phyloP scores from a whole-genome alignment of 2,113 vertebrate genomes.

The Cinclus mexicanus region DNA sequence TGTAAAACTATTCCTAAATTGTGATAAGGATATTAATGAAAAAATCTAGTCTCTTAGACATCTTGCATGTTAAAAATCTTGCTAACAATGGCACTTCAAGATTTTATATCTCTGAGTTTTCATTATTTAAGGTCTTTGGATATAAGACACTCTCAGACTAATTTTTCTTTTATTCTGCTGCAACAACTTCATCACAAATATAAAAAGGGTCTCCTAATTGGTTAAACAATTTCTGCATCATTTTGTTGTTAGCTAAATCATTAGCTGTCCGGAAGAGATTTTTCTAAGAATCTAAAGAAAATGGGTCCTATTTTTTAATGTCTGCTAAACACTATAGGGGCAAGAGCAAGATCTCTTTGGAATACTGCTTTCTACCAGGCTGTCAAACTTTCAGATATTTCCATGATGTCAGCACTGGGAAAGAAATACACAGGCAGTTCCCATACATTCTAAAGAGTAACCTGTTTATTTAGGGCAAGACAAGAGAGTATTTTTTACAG shows the following conservation, averaged over 20 bases:
- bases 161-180: neutral
- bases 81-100: neutral
- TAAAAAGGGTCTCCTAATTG: neutral
- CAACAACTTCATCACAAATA: neutral
- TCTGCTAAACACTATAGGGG: neutral
- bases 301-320: slow-evolving; percentile 17
- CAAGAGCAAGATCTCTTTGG: slow-evolving; percentile 23
- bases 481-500: neutral
- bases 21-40: neutral
- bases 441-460: slow-evolving; percentile 36
- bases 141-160: neutral
- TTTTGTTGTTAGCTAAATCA: neutral
- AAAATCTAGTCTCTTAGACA: neutral
- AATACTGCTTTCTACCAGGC: slow-evolving; percentile 13
- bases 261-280: neutral
- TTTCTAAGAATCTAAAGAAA: slow-evolving; percentile 27
- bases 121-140: neutral
- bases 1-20: neutral
- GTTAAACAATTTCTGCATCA: neutral
- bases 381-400: slow-evolving; percentile 34
- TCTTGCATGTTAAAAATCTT: neutral
- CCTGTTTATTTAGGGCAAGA: neutral
- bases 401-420: slow-evolving; percentile 37
- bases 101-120: neutral
- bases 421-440: slow-evolving; percentile 47